These are phyloP conservation scores for Ylistrum balloti DNA, from an alignment of 1,140 invertebrate species.

Conservation along the genomic window DNA sequence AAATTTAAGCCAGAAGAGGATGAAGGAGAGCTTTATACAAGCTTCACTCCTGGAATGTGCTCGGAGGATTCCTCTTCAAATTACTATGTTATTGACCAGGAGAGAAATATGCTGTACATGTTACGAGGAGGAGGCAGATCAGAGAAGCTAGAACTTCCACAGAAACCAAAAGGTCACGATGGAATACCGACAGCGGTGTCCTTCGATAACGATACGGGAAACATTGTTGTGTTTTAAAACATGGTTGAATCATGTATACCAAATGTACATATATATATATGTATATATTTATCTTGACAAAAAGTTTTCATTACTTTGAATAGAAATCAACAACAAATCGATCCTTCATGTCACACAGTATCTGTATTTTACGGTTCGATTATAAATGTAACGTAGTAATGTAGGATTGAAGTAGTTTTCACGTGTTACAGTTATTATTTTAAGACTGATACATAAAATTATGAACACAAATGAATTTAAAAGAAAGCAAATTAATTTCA, in stretches of 20 bases:
- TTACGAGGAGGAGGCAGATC: background rate
- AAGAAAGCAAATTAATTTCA: too few relatives aligned
- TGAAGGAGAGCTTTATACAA: background rate
- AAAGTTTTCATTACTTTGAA: too few relatives aligned
- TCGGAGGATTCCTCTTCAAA: background rate
- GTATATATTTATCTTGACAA: too few relatives aligned
- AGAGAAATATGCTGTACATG: background rate
- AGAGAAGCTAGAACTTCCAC: background rate
- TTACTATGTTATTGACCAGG: slow-evolving; percentile 23
- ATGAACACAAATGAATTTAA: too few relatives aligned
- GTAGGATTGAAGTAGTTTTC: too few relatives aligned
- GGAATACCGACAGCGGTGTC: background rate
- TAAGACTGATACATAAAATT: too few relatives aligned
- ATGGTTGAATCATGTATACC: background rate
- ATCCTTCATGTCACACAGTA: too few relatives aligned
- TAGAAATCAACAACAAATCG: too few relatives aligned
- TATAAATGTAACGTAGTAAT: too few relatives aligned
- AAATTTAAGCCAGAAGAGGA: background rate
- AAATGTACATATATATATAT: too few relatives aligned
- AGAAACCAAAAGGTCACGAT: background rate
- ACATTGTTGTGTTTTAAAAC: background rate
- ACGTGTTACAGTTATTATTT: too few relatives aligned
- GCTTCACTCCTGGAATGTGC: background rate
- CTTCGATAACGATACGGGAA: background rate
- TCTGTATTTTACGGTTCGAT: too few relatives aligned